Conservation (phyloP, 1,140 invertebrate genomes). For the Gyrodactylus bullatarudis region DNA sequence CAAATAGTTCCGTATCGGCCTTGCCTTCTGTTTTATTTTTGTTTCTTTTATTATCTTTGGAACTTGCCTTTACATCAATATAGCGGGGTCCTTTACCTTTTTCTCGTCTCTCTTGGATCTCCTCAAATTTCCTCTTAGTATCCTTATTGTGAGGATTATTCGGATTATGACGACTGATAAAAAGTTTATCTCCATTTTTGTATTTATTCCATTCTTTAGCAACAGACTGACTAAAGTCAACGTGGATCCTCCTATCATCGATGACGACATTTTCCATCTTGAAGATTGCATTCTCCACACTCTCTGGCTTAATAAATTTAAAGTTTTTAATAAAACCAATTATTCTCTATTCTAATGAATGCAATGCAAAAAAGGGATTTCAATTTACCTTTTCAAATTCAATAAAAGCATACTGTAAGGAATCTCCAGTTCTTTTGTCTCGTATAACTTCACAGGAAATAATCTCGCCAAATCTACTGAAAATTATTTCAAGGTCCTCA, state of each 20-base stretch:
- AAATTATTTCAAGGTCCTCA: slow-evolving; percentile 87
- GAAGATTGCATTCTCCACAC: slow-evolving; percentile 65
- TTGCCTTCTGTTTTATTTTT: too few relatives aligned
- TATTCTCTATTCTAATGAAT: too few relatives aligned
- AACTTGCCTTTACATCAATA: too few relatives aligned
- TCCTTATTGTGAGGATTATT: background rate
- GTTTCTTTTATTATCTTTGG: too few relatives aligned
- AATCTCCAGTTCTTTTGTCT: slow-evolving; percentile 62
- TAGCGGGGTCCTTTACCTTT: too few relatives aligned
- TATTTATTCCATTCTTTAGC: slow-evolving; percentile 27
- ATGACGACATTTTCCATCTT: slow-evolving; percentile 99
- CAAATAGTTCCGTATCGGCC: too few relatives aligned
- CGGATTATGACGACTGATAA: background rate
- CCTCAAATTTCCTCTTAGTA: background rate
- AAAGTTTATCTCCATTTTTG: background rate
- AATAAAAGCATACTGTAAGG: slow-evolving; percentile 91
- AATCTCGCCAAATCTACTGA: slow-evolving; percentile 73
- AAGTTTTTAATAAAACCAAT: too few relatives aligned
- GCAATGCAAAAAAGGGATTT: background rate
- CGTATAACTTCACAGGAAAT: slow-evolving; percentile 78
- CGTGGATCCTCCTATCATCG: slow-evolving; percentile 86
- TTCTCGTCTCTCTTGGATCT: background rate
- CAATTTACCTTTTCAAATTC: slow-evolving; percentile 51
- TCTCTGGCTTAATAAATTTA: slow-evolving; percentile 26
- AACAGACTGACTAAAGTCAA: slow-evolving; percentile 95